phyloP scores from a whole-genome alignment of 2,888 invertebrate genomes.

The Nomada fabriciana region DNA sequence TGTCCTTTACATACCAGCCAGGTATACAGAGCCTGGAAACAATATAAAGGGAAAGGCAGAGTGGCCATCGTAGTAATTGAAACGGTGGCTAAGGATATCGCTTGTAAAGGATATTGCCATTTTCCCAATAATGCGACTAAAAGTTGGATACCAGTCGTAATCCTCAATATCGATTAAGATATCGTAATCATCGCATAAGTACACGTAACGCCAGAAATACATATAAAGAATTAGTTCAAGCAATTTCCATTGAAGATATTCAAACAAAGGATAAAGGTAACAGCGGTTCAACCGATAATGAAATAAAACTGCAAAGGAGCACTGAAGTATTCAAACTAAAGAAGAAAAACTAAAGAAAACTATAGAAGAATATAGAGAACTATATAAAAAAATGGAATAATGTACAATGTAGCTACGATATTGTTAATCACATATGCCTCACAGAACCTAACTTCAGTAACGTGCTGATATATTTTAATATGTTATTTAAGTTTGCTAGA shows the following conservation, averaged over 20 bases:
- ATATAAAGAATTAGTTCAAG: neutral
- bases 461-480: no score
- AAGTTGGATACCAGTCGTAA: neutral
- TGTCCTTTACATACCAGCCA: no score
- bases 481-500: neutral
- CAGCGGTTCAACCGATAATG: no score
- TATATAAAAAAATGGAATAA: neutral
- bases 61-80: neutral
- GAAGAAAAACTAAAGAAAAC: no score
- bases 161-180: slow-evolving; percentile 11
- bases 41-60: neutral
- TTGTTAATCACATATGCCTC: neutral
- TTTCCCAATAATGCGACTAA: slow-evolving; percentile 13
- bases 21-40: neutral
- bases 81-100: slow-evolving; percentile 5
- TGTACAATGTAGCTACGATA: neutral
- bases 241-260: neutral
- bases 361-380: neutral
- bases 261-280: neutral
- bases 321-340: neutral
- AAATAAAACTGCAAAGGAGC: no score
- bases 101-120: slow-evolving; percentile 19
- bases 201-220: slow-evolving; percentile 1
- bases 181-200: neutral
- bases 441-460: no score